A percentile compares a stretch with the other conserved stretches of the same genome.
Conservation (phyloP, 2,797 vertebrate genomes). For the Platalea minor region DNA sequence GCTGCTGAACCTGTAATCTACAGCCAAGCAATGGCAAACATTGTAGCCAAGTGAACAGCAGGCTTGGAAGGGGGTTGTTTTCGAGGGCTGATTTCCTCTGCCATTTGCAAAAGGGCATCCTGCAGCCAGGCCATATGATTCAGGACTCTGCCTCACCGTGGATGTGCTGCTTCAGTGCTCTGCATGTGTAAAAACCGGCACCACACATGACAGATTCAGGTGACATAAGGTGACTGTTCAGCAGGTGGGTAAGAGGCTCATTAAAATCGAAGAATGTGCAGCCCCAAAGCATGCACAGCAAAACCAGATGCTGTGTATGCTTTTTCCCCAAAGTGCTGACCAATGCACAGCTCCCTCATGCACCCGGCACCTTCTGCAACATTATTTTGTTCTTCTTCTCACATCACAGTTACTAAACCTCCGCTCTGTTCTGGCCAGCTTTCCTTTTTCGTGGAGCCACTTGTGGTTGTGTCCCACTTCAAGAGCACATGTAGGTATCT, state of each 20-base stretch:
- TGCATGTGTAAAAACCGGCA: neutral
- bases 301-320: neutral
- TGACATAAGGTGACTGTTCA: neutral
- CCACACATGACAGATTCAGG: neutral
- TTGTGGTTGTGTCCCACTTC: neutral
- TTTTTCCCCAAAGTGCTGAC: neutral
- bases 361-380: neutral
- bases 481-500: neutral
- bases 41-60: constrained; percentile 71
- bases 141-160: neutral
- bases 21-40: constrained; percentile 61
- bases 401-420: neutral
- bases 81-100: constrained; percentile 53
- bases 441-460: neutral
- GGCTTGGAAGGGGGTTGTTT: constrained; percentile 64
- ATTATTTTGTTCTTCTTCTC: neutral
- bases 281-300: neutral
- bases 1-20: constrained; percentile 65
- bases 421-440: neutral
- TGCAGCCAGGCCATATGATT: constrained; percentile 52
- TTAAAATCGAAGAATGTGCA: neutral
- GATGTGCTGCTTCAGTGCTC: neutral
- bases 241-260: neutral
- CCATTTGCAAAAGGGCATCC: constrained; percentile 66
- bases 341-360: neutral